These are phyloP conservation scores for Zaprionus obscuricornis DNA, from an alignment of 2,888 invertebrate genomes.

Conservation along the genomic window DNA sequence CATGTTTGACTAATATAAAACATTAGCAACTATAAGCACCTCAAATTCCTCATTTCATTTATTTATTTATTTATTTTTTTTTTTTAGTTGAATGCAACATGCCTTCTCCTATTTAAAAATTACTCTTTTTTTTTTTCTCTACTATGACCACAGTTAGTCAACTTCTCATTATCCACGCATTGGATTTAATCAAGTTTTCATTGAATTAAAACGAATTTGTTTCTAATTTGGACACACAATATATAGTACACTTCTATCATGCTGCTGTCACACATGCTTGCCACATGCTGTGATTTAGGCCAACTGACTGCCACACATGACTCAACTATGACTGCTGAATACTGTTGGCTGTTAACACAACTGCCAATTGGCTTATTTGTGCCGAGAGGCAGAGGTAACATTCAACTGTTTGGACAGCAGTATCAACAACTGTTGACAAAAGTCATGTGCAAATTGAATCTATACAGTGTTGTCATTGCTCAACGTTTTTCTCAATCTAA, in stretches of 20 bases:
- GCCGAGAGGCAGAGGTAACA: slow-evolving; percentile 7
- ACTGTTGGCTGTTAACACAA: background rate
- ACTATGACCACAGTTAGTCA: background rate
- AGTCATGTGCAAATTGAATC: slow-evolving; percentile 56
- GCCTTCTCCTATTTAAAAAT: background rate
- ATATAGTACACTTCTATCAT: slow-evolving; percentile 15
- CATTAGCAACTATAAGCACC: too few relatives aligned
- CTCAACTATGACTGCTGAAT: slow-evolving; percentile 1
- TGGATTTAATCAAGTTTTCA: slow-evolving; percentile 60
- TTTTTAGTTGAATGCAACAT: slow-evolving; percentile 5
- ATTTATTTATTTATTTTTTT: too few relatives aligned
- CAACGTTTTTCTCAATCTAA: slow-evolving; percentile 13
- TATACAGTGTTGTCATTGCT: slow-evolving; percentile 27
- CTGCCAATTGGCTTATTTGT: slow-evolving; percentile 22
- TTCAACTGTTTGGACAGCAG: slow-evolving; percentile 43
- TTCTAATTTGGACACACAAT: slow-evolving; percentile 52
- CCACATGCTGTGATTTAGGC: slow-evolving; percentile 15
- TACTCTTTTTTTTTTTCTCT: background rate
- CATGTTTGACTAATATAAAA: too few relatives aligned
- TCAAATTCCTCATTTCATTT: too few relatives aligned
- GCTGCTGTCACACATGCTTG: slow-evolving; percentile 2
- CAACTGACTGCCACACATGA: slow-evolving; percentile 18
- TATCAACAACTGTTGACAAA: slow-evolving; percentile 27
- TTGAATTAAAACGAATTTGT: slow-evolving; percentile 66
- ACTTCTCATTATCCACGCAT: slow-evolving; percentile 24